Evolutionary conservation across 2,797 vertebrate genomes (phyloP).

Genomic region (Aeoliscus strigatus): DNA sequence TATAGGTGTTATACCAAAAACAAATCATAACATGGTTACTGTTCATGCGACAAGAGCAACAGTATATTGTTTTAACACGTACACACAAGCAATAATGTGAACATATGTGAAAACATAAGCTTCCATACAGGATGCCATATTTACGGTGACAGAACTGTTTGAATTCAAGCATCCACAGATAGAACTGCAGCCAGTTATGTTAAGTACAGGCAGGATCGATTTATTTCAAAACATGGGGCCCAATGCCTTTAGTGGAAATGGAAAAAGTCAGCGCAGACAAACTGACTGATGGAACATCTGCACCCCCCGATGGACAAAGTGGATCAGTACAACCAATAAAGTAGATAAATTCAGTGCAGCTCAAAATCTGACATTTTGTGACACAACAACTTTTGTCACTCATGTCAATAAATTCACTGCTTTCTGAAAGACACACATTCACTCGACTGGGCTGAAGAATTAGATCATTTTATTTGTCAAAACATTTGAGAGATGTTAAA

Average conservation of each 20-base stretch:
- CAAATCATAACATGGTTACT: no score
- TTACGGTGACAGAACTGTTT: background rate
- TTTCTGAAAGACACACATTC: constrained; percentile 24
- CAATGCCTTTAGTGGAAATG: background rate
- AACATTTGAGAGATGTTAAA: constrained; percentile 79
- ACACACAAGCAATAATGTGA: no score
- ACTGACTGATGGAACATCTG: constrained; percentile 4
- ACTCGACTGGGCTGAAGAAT: constrained; percentile 51
- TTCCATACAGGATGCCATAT: no score
- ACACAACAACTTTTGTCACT: background rate
- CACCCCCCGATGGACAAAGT: constrained; percentile 48
- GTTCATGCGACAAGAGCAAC: no score
- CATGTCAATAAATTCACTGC: background rate
- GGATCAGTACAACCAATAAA: constrained; percentile 18
- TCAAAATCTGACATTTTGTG: background rate
- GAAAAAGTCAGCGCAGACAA: background rate
- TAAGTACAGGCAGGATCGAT: background rate
- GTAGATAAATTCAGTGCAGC: background rate
- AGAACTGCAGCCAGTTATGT: no score
- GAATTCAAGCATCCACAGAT: background rate
- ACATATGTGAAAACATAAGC: no score
- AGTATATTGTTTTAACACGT: no score
- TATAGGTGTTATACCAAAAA: no score
- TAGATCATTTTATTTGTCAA: constrained; percentile 77
- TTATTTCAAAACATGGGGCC: background rate